These are phyloP conservation scores for Zaprionus lineosus DNA, from an alignment of 2,888 invertebrate genomes.

Conservation along the genomic window DNA sequence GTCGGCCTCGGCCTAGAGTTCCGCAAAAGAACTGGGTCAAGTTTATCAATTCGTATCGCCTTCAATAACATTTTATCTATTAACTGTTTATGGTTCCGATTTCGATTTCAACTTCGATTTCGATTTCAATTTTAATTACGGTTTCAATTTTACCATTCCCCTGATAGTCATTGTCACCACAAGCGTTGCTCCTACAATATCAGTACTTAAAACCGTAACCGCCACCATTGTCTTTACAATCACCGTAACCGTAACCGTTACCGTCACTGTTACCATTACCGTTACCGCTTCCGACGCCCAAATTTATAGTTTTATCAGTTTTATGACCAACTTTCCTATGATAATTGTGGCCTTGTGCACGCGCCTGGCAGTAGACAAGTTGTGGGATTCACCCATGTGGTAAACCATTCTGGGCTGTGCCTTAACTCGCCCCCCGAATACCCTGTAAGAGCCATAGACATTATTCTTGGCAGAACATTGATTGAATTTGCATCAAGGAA, in stretches of 20 bases:
- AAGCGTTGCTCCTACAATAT: no score
- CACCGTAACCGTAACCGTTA: no score
- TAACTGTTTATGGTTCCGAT: conserved; percentile 14
- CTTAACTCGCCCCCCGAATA: conserved; percentile 1
- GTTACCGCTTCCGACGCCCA: conserved; percentile 3
- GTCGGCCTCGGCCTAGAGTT: conserved; percentile 13
- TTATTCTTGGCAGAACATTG: not conserved
- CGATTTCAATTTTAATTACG: conserved; percentile 12
- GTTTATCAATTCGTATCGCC: conserved; percentile 52
- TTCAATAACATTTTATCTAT: conserved; percentile 57
- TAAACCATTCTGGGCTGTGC: conserved; percentile 34
- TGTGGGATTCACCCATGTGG: conserved; percentile 47
- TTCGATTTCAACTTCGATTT: conserved; percentile 22
- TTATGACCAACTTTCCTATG: conserved; percentile 40
- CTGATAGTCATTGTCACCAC: no score
- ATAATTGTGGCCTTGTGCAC: conserved; percentile 55
- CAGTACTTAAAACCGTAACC: no score
- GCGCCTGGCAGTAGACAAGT: conserved; percentile 44
- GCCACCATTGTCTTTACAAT: no score
- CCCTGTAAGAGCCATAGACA: no score
- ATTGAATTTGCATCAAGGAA: not conserved
- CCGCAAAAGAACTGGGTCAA: conserved; percentile 61
- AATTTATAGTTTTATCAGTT: conserved; percentile 43
- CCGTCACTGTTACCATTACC: not conserved
- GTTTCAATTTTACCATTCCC: no score